Conservation (phyloP, 2,888 invertebrate genomes). For the Tromatobia lineatoria region DNA sequence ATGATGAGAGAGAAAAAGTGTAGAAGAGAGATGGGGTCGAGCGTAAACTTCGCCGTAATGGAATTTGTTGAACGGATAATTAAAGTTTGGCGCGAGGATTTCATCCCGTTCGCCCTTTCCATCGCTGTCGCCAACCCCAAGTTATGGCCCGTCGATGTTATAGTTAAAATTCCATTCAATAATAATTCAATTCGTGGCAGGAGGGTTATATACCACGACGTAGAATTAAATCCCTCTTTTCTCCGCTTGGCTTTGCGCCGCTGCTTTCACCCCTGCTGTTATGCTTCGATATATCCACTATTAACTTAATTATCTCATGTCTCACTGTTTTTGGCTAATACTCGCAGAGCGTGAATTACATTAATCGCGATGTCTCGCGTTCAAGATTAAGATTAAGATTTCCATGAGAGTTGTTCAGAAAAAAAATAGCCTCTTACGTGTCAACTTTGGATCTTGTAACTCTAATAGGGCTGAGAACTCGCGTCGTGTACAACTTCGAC, state of each 20-base stretch:
- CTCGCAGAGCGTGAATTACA: background rate
- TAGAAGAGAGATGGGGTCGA: constrained; percentile 5
- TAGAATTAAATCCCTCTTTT: constrained; percentile 44
- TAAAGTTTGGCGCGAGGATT: constrained; percentile 67
- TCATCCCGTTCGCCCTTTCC: constrained; percentile 47
- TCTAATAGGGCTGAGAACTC: too few species aligned
- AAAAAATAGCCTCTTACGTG: too few species aligned
- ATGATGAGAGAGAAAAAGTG: constrained; percentile 15
- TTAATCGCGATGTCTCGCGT: background rate
- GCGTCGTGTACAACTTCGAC: too few species aligned
- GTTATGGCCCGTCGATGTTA: constrained; percentile 62
- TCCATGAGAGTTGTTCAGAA: too few species aligned
- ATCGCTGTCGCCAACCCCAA: constrained; percentile 28
- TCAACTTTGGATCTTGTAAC: too few species aligned
- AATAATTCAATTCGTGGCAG: constrained; percentile 60
- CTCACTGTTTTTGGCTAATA: background rate
- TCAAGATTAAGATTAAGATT: too few species aligned
- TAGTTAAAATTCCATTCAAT: constrained; percentile 67
- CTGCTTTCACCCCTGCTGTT: background rate
- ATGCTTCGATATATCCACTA: background rate
- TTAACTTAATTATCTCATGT: background rate
- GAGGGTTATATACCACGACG: constrained; percentile 32
- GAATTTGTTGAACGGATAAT: constrained; percentile 71
- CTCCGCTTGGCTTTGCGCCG: background rate
- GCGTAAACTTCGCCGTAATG: constrained; percentile 68